Evolutionary conservation across 2,113 vertebrate species (phyloP), one percentile per base, ranked within the genome.

Genomic region (Polyodon spathula): DNA sequence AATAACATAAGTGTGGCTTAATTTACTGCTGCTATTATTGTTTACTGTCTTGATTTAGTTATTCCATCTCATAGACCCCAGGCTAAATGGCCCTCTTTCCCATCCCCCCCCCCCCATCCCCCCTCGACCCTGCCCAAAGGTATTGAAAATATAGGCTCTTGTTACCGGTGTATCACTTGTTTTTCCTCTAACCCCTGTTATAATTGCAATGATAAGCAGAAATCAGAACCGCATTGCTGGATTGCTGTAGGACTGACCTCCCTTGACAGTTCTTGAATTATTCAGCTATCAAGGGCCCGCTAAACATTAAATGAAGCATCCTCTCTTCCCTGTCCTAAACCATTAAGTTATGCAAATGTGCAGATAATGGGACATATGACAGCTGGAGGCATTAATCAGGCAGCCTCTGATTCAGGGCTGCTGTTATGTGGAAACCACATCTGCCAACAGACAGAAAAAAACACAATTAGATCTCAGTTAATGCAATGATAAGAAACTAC

Each of bases 271-370:
- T 88, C 86, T 87, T 88, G 88, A 89, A 89, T 89, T 89, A 90
- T 90, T 89, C 88, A 88, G 84, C 87, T 88, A 88, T 89, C 85
- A 88, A 88, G 86, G 83, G 86, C 85, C 85, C 87, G 86, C 86
- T 91, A 88, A 90, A 89, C 88, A 89, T 89, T 89, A 90, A 90
- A 90, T 90, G 89, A 90, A 90, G 86, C 86, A 89, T 89, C 86
- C 81, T 88, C 82, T 89, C 86, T 89, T 82, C 86, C 81, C 84
- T 89, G 86, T 90, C 88, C 86, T 90, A 86, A 90, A 84, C 86
- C 88, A 90, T 89, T 90, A 89, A 90, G 87, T 88, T 90, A 90
- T 90, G 88, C 87, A 89, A 89, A 90, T 90, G 84, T 84, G 84
- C 83, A 88, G 85, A 90, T 90, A 90, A 90, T 89, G 87, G 86